These are phyloP conservation scores for Triplophysa rosa DNA, from an alignment of 2,113 vertebrate genomes.

Conservation along the genomic window DNA sequence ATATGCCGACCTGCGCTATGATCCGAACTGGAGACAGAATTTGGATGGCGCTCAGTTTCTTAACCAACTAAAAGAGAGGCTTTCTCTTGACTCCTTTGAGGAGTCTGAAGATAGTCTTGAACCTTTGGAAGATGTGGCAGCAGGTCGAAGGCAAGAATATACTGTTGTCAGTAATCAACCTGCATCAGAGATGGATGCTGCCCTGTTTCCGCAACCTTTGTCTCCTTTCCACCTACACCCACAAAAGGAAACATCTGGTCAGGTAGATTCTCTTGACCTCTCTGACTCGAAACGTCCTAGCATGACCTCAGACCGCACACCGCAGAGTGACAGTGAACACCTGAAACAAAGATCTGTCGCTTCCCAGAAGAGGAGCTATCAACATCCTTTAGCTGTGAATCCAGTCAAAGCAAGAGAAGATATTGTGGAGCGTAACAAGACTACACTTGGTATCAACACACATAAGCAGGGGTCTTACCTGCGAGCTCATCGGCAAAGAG, in stretches of 20 bases:
- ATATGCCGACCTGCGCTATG: slow-evolving; percentile 73
- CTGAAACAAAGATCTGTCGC: background rate
- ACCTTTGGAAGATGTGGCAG: background rate
- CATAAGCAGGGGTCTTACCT: slow-evolving; percentile 77
- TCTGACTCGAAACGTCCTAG: slow-evolving; percentile 4
- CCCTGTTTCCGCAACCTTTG: slow-evolving; percentile 36
- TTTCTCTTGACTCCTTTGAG: slow-evolving; percentile 23
- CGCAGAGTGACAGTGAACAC: background rate
- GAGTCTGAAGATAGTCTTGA: slow-evolving; percentile 14
- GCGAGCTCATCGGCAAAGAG: slow-evolving; percentile 70
- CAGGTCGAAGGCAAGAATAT: slow-evolving; percentile 50
- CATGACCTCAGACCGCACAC: slow-evolving; percentile 1
- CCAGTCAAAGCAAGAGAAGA: slow-evolving; percentile 62
- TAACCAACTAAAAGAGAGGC: background rate
- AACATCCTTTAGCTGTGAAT: slow-evolving; percentile 40
- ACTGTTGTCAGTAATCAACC: slow-evolving; percentile 32
- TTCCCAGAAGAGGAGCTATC: background rate
- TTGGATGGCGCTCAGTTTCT: slow-evolving; percentile 46
- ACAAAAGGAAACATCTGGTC: slow-evolving; percentile 25
- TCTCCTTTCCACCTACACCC: slow-evolving; percentile 58
- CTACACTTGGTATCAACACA: slow-evolving; percentile 76
- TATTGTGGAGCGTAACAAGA: slow-evolving; percentile 83
- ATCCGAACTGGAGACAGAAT: slow-evolving; percentile 78
- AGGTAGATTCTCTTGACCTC: background rate
- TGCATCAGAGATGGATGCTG: background rate